Evolutionary conservation across 2,797 vertebrate genomes (phyloP), one percentile per base, ranked within the genome.

Genomic region (Mastacembelus armatus): DNA sequence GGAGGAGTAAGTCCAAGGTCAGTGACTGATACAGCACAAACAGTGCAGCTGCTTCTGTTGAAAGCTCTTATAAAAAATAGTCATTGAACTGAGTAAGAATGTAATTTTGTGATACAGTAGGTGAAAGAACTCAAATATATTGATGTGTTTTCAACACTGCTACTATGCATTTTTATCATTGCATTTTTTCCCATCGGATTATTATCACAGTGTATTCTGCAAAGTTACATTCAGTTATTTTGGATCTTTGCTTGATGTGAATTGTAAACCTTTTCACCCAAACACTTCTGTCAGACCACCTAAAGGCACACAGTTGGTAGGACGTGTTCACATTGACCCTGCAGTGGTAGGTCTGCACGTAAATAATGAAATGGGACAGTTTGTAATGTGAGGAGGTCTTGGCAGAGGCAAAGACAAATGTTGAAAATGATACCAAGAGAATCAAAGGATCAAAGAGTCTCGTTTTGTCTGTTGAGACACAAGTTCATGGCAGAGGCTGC

Each of bases 1-100:
- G 44, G 64, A 63, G 48, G 30, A 75, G 58, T 49, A 45, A 74
- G 62, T 86, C 66, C 82, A 90, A 88, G 88, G 89, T 81, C 81
- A 70, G 48, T 5, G 11, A 59, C 51, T 36, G 62, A 72, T 26
- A 45, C 22, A 10, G 33, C 56, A 32, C n/a, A 32, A 40, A 33
- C 18, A 26, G 39, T 58, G n/a, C 50, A 55, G 35, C 45, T 33
- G 12, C 15, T 38, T 38, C 16, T 38, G 14, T 35, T 12, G 6
- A 35, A 30, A n/a, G n/a, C n/a, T n/a, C n/a, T n/a, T n/a, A n/a
- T n/a, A n/a, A n/a, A n/a, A n/a, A n/a, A n/a, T n/a, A n/a, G n/a
- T n/a, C n/a, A n/a, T n/a, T n/a, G n/a, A n/a, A n/a, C 32, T 39
- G 39, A 26, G 63, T 16, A 57, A 56, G 45, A 36, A 54, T 55